Percentiles rank a stretch among this genome's conserved stretches.
Evolutionary conservation across 2,113 vertebrate species (phyloP).

Genomic region (Castor canadensis): DNA sequence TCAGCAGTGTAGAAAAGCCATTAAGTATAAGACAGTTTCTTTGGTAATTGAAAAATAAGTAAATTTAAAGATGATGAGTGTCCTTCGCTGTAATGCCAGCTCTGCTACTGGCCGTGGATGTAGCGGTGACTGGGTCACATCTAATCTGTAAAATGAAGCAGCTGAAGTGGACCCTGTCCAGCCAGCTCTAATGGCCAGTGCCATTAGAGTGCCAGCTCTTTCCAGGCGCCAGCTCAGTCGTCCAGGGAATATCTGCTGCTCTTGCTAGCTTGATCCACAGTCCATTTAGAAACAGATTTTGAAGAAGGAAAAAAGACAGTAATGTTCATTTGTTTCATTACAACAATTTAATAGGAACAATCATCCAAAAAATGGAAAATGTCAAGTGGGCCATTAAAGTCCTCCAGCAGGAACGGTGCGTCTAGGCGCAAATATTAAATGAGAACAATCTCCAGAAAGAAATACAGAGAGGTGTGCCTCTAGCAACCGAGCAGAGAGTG

Average conservation of each 20-base stretch:
- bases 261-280: neutral
- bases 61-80: too few relatives aligned
- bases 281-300: conserved; percentile 53
- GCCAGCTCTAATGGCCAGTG: neutral
- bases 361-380: conserved; percentile 61
- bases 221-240: conserved; percentile 13
- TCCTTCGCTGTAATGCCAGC: too few relatives aligned
- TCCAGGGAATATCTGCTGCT: conserved; percentile 18
- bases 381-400: conserved; percentile 66
- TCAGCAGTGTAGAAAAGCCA: neutral
- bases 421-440: conserved; percentile 59
- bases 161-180: neutral
- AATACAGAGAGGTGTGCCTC: neutral
- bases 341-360: conserved; percentile 59
- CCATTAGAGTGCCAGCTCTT: neutral
- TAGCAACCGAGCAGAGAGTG: fast-evolving
- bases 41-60: neutral
- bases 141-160: neutral
- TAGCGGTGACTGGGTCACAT: fast-evolving
- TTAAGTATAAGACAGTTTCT: neutral
- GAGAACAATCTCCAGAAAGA: conserved; percentile 8
- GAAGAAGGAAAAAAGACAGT: neutral
- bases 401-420: neutral
- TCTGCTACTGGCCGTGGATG: neutral
- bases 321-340: conserved; percentile 70